Conservation (phyloP, 2,797 vertebrate genomes). For the Enteromius fasciolatus region DNA sequence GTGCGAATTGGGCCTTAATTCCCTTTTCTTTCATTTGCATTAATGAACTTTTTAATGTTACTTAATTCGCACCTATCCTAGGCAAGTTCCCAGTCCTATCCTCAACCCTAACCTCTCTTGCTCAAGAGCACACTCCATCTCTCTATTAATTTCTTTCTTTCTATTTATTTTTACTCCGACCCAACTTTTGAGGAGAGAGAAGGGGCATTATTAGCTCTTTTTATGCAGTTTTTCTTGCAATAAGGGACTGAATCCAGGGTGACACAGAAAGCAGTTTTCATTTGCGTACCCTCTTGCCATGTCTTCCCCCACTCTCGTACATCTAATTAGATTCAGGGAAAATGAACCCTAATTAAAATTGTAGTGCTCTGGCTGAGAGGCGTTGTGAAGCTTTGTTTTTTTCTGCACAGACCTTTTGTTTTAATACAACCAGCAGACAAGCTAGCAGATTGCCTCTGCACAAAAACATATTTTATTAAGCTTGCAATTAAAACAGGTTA, state of each 20-base stretch:
- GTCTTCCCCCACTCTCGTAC: slow-evolving; percentile 59
- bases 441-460: slow-evolving; percentile 46
- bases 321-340: slow-evolving; percentile 78
- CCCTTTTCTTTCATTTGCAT: not conserved
- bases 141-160: slow-evolving; percentile 69
- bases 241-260: slow-evolving; percentile 66
- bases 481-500: slow-evolving; percentile 67
- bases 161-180: slow-evolving; percentile 62
- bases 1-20: not conserved
- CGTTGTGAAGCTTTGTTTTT: slow-evolving; percentile 50
- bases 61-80: slow-evolving; percentile 50
- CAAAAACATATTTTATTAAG: slow-evolving; percentile 65
- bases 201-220: slow-evolving; percentile 68
- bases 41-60: slow-evolving; percentile 31
- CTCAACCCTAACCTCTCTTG: not conserved
- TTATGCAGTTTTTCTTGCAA: slow-evolving; percentile 52
- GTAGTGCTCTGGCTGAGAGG: slow-evolving; percentile 58
- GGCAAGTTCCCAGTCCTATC: slow-evolving; percentile 1
- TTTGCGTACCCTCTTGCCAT: slow-evolving; percentile 66
- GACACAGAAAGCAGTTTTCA: slow-evolving; percentile 75
- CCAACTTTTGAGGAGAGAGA: slow-evolving; percentile 67
- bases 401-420: slow-evolving; percentile 51
- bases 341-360: slow-evolving; percentile 79
- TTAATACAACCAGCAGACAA: slow-evolving; percentile 55
- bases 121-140: slow-evolving; percentile 29